Base-by-base conservation (phyloP, 2,888 invertebrate species). In the Patella pellucida region DNA sequence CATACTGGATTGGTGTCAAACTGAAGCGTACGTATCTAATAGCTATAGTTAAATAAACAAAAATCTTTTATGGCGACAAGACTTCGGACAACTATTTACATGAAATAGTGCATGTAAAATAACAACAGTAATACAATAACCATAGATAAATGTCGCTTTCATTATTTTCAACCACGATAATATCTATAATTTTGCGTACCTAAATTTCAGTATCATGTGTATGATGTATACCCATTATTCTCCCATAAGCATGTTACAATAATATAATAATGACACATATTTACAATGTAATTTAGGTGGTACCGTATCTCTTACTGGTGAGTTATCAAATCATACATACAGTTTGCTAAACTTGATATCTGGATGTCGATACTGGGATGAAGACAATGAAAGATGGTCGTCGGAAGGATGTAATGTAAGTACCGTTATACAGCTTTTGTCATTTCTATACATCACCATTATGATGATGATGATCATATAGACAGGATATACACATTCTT, bases 311-410 rank as follows among this genome's bases (percentile, higher is more conserved):
- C 75, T 86, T 9, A 81, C 77, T 11, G 78, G 79, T 12, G 77
- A 74, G 4, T 73, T 78, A 52, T 81, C 83, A n/a, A 86, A 87
- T 75, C 85, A 85, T 62, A 87, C 88, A 50, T 90, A 89, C 81
- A 82, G 84, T 0, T 81, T 87, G 73, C 82, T 85, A 19, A 79
- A 85, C 73, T 85, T 87, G 72, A 78, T 84, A 5, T 84, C 88
- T 3, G 89, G 87, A 2, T 90, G 90, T 78, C 84, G 86, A 11
- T 90, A 85, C 83, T 90, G 87, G 87, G 85, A 89, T 73, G 84
- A 82, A 19, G 82, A 79, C 23, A 85, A 83, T 41, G 85, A 88
- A 71, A 81, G 82, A 0, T 90, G 89, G 87, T 83, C 84, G 56
- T 84, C 86, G 0, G 85, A 85, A 27, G 89, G 89, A 2, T 88